Base-by-base conservation (phyloP, 2,113 vertebrate species). In the Tachysurus fulvidraco region DNA sequence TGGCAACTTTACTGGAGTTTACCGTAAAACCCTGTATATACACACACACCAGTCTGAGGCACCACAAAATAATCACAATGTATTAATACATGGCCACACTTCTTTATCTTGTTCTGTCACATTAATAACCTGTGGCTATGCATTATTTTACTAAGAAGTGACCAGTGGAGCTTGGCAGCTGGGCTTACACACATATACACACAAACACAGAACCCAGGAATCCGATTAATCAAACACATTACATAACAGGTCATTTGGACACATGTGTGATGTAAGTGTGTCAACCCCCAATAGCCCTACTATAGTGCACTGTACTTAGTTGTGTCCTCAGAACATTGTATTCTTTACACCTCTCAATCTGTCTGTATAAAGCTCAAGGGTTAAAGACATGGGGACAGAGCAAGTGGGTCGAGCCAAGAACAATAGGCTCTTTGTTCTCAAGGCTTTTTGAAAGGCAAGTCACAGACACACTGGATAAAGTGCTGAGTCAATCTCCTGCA, bases 371-470 rank as follows among this genome's bases (percentile, higher is more conserved):
- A 19, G 1, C n/a, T 23, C 17, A 41, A 9, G 11, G 50, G 54
- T 19, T 30, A 78, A 55, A 78, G n/a, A 55, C 3, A 21, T 55
- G 7, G n/a, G 30, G 76, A 55, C 52, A 30, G 52, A 78, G 52
- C 4, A 5, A 30, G 52, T 3, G 3, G 67, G 41, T 19, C 36
- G 23, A 88, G 85, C 77, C 64, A 83, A 54, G 79, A 64, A 94
- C 91, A 94, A 94, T 92, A 89, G 87, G 83, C 60, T 87, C 93
- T 93, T 94, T 95, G 94, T 95, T 85, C 46, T 74, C 52, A 36
- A 89, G 90, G 91, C 92, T 85, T 89, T 92, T 93, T 92, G 90
- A 82, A 92, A 93, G 88, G 85, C 92, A 90, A 93, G 93, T 93
- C 92, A 93, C 88, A 90, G 89, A 89, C 62, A 79, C 88, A 88